Conservation (phyloP, 2,888 invertebrate genomes). For the Cacoxenus indagator region DNA sequence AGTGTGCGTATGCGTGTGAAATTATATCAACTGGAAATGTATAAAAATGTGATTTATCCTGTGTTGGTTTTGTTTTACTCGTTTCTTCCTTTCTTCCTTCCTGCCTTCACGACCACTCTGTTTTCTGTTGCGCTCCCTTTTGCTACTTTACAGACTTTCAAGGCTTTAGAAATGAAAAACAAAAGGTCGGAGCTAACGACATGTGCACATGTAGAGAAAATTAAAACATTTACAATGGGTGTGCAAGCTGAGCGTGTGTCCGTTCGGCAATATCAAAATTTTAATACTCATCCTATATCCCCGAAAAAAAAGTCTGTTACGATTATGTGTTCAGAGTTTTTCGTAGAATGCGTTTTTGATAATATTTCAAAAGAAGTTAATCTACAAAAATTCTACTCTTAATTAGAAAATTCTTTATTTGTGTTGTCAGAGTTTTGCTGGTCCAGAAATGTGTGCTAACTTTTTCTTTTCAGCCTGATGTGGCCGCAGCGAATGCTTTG, state of each 20-base stretch:
- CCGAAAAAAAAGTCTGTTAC: too few species aligned
- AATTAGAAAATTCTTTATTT: too few species aligned
- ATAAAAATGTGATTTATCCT: constrained; percentile 28
- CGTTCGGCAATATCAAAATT: not conserved
- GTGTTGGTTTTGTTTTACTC: not conserved
- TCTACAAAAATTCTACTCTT: too few species aligned
- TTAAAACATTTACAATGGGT: not conserved
- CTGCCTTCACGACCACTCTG: not conserved
- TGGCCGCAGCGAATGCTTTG: too few species aligned
- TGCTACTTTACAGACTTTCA: not conserved
- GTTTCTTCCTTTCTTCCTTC: not conserved
- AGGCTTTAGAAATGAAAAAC: not conserved
- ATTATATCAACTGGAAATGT: constrained; percentile 16
- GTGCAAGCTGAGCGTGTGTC: not conserved
- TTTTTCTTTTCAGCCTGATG: too few species aligned
- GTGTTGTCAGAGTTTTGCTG: too few species aligned
- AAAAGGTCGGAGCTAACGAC: not conserved
- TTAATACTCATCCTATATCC: too few species aligned
- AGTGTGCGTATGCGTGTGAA: not conserved
- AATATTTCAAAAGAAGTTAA: too few species aligned
- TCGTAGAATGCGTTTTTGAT: too few species aligned
- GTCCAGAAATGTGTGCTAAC: too few species aligned
- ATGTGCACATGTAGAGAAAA: not conserved
- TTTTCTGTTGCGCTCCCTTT: not conserved
- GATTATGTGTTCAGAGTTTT: too few species aligned